Evolutionary conservation across 2,888 invertebrate genomes (phyloP), one percentile per base, ranked within the genome.

Genomic region (Erynnis tages): DNA sequence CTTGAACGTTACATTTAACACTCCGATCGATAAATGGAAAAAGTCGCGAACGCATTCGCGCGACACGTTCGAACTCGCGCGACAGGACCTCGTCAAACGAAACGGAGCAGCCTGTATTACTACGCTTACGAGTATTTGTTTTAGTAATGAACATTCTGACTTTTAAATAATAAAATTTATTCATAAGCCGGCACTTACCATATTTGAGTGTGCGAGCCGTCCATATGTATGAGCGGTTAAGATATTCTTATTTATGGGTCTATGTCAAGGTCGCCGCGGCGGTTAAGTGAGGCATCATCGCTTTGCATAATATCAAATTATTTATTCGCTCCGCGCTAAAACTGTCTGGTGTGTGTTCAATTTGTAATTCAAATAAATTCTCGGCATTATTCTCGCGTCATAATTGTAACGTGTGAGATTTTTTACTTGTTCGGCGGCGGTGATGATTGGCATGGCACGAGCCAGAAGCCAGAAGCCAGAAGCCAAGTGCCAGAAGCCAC

Each of bases 121-220:
- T 87, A 87, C 83, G 81, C 65, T 71, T 80, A 84, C 86, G 83
- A 80, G 80, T 88, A 87, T 89, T 89, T 88, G 88, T 89, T 89
- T 89, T 89, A 88, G 89, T 89, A 89, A 89, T 88, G 86, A 88
- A 89, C 88, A 84, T 86, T 82, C 84, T 78, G 79, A 82, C 83
- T 88, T 87, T 89, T 86, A 88, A 88, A 87, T 87, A 87, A 87
- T 86, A 88, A 87, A 88, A 86, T 87, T 76, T 87, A 89, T 89
- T 88, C 89, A 89, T 87, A 89, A 86, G 82, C 80, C 81, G 77
- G 81, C 82, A 85, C 88, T 86, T 86, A 85, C 85, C 86, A 87
- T 86, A 87, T 85, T 82, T 73, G 87, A 82, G 86, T 85, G 82
- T 79, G 85, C 82, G 82, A 78, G 78, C 71, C 79, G 87, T 83